Percentiles rank a stretch among this genome's conserved stretches.
Evolutionary conservation across 2,888 invertebrate species (phyloP).

Genomic region (Drosophila borealis): DNA sequence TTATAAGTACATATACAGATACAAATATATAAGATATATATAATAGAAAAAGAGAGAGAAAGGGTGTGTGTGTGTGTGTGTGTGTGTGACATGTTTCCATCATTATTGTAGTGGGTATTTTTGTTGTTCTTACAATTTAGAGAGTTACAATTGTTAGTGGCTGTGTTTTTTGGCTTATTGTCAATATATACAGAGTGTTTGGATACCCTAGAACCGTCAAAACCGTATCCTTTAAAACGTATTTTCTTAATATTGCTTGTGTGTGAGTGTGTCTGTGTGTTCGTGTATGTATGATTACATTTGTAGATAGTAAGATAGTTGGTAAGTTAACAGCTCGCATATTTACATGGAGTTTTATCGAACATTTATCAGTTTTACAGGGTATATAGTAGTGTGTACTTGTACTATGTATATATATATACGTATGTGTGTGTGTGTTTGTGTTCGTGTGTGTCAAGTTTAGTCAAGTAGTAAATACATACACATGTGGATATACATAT

Average conservation of each 20-base stretch:
- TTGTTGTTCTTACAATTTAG: conserved; percentile 38
- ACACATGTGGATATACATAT: conserved; percentile 46
- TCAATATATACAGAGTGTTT: conserved; percentile 59
- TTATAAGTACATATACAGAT: conserved; percentile 27
- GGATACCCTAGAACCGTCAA: conserved; percentile 45
- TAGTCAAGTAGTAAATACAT: conserved; percentile 47
- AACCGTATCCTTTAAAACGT: conserved; percentile 30
- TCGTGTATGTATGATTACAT: conserved; percentile 28
- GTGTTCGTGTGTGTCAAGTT: conserved; percentile 33
- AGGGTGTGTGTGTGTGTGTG: conserved; percentile 2
- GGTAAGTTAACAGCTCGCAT: conserved; percentile 52
- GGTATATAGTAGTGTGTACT: conserved; percentile 10
- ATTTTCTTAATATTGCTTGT: conserved; percentile 8
- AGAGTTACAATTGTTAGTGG: conserved; percentile 59
- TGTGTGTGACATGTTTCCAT: conserved; percentile 24
- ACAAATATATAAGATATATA: conserved; percentile 28
- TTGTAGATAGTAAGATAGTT: conserved; percentile 37
- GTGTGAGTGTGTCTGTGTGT: conserved; percentile 16
- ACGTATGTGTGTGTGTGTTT: conserved; percentile 16
- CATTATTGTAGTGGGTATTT: conserved; percentile 23
- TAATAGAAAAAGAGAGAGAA: conserved; percentile 1
- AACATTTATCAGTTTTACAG: conserved; percentile 35
- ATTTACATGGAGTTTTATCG: conserved; percentile 52
- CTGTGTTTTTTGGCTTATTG: conserved; percentile 42
- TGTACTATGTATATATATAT: conserved; percentile 23